Conservation (phyloP, 2,797 vertebrate species). For the Channallabes apus region DNA sequence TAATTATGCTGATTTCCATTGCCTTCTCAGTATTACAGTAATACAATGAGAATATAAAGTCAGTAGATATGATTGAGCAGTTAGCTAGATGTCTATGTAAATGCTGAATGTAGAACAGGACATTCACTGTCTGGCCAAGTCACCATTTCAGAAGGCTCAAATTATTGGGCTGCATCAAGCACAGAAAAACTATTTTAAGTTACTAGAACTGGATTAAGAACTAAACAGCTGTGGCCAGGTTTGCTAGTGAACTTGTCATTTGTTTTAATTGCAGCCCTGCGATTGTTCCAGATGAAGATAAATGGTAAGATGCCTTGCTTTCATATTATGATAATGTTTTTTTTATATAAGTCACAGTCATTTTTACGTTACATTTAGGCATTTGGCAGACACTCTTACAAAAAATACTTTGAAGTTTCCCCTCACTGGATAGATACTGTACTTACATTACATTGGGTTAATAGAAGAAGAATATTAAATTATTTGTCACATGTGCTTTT, state of each 20-base stretch:
- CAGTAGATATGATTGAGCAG: neutral
- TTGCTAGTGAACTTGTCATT: neutral
- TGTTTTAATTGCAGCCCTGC: constrained; percentile 66
- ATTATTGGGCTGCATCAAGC: no score
- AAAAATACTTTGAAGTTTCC: no score
- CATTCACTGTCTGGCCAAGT: no score
- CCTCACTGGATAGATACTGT: no score
- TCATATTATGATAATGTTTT: constrained; percentile 1
- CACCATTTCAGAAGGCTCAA: no score
- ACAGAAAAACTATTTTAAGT: no score
- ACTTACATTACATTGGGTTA: no score
- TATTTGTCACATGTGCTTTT: no score
- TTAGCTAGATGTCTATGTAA: neutral
- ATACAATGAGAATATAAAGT: neutral
- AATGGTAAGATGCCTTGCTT: constrained; percentile 70
- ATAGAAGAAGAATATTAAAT: no score
- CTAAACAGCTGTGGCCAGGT: no score
- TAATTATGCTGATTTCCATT: neutral
- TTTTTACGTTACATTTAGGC: neutral
- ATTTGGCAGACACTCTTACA: no score
- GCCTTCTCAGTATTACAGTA: neutral
- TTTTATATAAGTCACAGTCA: neutral
- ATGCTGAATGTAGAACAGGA: neutral
- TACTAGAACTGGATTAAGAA: no score
- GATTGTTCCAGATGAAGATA: constrained; percentile 75